Conservation (phyloP, 2,797 vertebrate genomes). For the Sebastes goodei region DNA sequence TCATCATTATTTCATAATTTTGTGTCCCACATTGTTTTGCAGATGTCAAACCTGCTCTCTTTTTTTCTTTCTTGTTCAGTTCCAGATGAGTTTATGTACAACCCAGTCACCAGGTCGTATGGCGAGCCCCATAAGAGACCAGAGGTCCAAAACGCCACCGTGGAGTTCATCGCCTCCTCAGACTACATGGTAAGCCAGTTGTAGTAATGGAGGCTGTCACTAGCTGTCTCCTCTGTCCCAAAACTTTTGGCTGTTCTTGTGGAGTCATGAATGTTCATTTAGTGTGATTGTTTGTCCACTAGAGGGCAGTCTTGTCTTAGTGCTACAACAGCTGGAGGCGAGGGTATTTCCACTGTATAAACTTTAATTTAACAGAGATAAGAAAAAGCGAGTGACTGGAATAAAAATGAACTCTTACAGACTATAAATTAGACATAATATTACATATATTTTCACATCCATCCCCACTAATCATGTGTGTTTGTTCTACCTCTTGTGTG, state of each 20-base stretch:
- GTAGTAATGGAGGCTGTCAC: no score
- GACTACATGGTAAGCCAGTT: slow-evolving; percentile 94
- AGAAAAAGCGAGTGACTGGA: not conserved
- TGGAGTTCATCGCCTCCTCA: slow-evolving; percentile 98
- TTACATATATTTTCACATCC: not conserved
- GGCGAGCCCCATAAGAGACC: slow-evolving; percentile 97
- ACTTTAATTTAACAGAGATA: not conserved
- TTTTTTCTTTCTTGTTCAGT: slow-evolving; percentile 75
- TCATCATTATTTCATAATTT: not conserved
- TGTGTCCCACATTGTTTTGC: not conserved
- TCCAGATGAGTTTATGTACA: slow-evolving; percentile 99
- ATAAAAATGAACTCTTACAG: not conserved
- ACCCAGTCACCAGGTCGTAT: slow-evolving; percentile 94
- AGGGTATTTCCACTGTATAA: not conserved
- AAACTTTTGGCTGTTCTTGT: no score
- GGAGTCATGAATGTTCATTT: no score
- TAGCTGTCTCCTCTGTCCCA: no score
- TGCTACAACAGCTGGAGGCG: not conserved
- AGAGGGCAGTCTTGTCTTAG: slow-evolving; percentile 25
- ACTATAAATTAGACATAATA: not conserved
- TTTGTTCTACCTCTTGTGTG: not conserved
- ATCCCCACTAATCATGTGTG: not conserved
- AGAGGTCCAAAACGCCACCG: slow-evolving; percentile 95
- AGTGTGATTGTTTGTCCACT: slow-evolving; percentile 25
- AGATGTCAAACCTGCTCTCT: not conserved